Conservation (phyloP, 2,113 vertebrate species). For the Numida meleagris region DNA sequence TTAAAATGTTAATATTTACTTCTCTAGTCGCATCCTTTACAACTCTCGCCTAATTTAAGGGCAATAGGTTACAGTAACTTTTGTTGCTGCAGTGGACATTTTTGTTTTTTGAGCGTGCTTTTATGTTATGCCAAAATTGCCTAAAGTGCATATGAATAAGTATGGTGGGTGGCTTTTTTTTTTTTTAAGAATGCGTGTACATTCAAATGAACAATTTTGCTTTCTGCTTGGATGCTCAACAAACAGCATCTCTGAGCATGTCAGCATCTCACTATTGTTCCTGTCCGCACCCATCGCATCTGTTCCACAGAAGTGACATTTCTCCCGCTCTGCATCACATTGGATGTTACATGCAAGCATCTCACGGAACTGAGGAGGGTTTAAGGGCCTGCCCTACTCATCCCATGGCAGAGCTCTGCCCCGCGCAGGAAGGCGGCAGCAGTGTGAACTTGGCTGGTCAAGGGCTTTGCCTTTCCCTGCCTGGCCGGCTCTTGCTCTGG, state of each 20-base stretch:
- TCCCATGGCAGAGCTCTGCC: neutral
- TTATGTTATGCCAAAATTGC: conserved; percentile 37
- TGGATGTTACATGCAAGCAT: neutral
- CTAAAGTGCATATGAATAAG: neutral
- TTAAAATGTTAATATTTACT: conserved; percentile 6
- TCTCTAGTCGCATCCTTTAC: conserved; percentile 19
- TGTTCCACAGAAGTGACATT: neutral
- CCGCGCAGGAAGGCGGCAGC: neutral
- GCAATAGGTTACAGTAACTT: conserved; percentile 44
- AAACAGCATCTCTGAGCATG: neutral
- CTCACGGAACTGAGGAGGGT: neutral
- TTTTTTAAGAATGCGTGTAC: neutral
- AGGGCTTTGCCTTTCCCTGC: neutral
- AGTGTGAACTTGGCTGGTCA: neutral
- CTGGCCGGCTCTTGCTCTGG: neutral
- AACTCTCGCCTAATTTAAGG: conserved; percentile 34
- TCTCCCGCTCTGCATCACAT: neutral
- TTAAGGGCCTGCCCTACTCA: neutral
- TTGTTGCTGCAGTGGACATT: conserved; percentile 25
- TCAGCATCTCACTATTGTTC: neutral
- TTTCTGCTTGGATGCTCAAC: conserved; percentile 16
- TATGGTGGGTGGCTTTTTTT: neutral
- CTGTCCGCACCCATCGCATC: neutral
- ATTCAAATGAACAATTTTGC: conserved; percentile 4
- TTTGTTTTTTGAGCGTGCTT: neutral